Conservation (phyloP, 1,140 invertebrate species). For the Hirudo medicinalis region DNA sequence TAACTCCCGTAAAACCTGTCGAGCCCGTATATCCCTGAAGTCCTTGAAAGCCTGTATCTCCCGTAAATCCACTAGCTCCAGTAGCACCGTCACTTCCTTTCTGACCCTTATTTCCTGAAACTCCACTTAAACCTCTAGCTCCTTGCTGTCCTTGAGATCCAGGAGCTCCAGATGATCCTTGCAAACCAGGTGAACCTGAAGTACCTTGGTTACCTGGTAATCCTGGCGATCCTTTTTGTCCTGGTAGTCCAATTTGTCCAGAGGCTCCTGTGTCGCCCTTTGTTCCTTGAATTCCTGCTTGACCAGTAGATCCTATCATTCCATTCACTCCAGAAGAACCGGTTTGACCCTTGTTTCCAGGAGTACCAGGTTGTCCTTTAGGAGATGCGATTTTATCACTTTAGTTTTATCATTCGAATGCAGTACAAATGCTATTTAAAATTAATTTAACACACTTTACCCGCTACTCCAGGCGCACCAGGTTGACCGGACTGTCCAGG, state of each 20-base stretch:
- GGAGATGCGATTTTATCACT: slow-evolving; percentile 13
- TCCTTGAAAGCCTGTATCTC: slow-evolving; percentile 13
- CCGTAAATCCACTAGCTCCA: slow-evolving; percentile 8
- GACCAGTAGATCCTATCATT: slow-evolving; percentile 9
- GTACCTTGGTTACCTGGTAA: slow-evolving; percentile 13
- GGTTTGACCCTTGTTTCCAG: neutral
- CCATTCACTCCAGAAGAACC: slow-evolving; percentile 13
- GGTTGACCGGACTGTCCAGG: slow-evolving; percentile 10
- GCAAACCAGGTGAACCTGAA: slow-evolving; percentile 6
- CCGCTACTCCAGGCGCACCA: slow-evolving; percentile 5
- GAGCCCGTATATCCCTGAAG: neutral
- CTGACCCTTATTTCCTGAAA: neutral
- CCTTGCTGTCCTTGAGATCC: slow-evolving; percentile 15
- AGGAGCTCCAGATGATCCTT: slow-evolving; percentile 1
- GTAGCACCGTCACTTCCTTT: slow-evolving; percentile 1
- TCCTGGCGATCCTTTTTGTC: slow-evolving; percentile 12
- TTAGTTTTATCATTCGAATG: neutral
- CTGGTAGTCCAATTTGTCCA: slow-evolving; percentile 10
- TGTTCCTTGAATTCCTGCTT: slow-evolving; percentile 8
- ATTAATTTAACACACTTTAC: neutral
- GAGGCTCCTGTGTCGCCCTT: neutral
- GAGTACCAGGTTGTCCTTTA: slow-evolving; percentile 8
- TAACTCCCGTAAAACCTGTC: neutral
- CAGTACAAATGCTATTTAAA: neutral
- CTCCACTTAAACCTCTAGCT: slow-evolving; percentile 1